These are phyloP conservation scores for Drosophila tsacasi DNA, from an alignment of 1,140 invertebrate species.

Conservation along the genomic window DNA sequence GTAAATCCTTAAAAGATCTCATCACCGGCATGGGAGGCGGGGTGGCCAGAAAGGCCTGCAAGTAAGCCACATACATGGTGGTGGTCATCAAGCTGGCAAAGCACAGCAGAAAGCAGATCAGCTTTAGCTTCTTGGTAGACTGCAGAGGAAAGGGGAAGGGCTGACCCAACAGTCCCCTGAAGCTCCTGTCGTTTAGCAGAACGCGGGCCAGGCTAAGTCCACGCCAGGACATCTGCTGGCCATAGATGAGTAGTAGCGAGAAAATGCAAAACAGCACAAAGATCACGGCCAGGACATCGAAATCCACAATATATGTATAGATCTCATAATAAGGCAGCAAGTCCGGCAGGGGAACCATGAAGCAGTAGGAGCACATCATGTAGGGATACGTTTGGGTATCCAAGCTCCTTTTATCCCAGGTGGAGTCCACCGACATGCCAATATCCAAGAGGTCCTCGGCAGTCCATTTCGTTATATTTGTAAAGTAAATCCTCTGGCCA, in stretches of 20 bases:
- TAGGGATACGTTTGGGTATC: constrained; percentile 53
- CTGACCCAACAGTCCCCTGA: constrained; percentile 63
- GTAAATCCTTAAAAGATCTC: constrained; percentile 23
- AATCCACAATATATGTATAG: constrained; percentile 38
- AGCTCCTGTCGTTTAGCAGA: constrained; percentile 51
- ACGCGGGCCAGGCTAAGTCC: constrained; percentile 23
- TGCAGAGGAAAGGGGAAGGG: constrained; percentile 34
- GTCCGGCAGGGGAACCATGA: constrained; percentile 54
- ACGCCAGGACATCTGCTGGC: constrained; percentile 36
- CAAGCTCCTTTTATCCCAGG: not conserved
- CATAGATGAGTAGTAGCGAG: constrained; percentile 59
- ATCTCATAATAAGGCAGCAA: constrained; percentile 33
- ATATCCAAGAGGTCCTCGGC: constrained; percentile 42
- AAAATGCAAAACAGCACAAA: constrained; percentile 41
- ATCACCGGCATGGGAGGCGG: constrained; percentile 34
- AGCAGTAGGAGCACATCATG: constrained; percentile 31
- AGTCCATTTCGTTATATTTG: constrained; percentile 6
- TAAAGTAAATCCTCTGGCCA: not conserved
- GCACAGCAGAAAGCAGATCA: constrained; percentile 44
- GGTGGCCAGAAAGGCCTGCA: constrained; percentile 47
- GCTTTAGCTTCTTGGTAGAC: constrained; percentile 35
- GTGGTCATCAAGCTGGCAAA: constrained; percentile 56
- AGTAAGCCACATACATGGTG: constrained; percentile 65
- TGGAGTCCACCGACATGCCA: constrained; percentile 14
- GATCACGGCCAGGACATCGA: constrained; percentile 15